Percentiles rank a stretch among this genome's conserved stretches.
Evolutionary conservation across 2,113 vertebrate genomes (phyloP).

Genomic region (Stictonetta naevosa): DNA sequence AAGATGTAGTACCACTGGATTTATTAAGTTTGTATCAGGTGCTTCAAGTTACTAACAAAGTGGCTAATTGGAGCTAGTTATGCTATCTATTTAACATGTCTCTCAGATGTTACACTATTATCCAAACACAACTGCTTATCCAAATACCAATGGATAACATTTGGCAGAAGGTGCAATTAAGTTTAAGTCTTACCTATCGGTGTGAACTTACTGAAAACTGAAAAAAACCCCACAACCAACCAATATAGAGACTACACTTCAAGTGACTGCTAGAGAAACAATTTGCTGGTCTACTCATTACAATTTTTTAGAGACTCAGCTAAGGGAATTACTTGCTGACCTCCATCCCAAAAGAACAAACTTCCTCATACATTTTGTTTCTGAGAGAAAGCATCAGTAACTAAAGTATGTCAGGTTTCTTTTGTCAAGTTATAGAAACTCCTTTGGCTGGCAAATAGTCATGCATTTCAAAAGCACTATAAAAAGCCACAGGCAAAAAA

Average conservation of each 20-base stretch:
- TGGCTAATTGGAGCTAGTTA: background rate
- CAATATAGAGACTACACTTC: background rate
- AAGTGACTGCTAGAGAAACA: background rate
- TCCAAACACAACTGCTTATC: background rate
- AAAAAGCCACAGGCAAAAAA: constrained; percentile 68
- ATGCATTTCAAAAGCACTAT: constrained; percentile 66
- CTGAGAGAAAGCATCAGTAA: background rate
- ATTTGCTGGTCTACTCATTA: background rate
- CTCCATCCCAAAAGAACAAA: constrained; percentile 49
- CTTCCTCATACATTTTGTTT: background rate
- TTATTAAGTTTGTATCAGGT: background rate
- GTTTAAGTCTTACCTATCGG: background rate
- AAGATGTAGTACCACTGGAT: background rate
- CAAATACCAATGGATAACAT: background rate
- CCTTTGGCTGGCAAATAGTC: constrained; percentile 37
- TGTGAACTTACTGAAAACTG: background rate
- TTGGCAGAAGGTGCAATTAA: background rate
- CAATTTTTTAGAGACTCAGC: constrained; percentile 22
- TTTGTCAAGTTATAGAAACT: constrained; percentile 5
- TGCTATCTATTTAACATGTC: background rate
- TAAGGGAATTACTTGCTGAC: constrained; percentile 55
- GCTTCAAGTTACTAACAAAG: background rate
- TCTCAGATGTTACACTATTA: background rate
- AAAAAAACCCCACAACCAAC: background rate
- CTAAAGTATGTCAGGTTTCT: background rate